phyloP scores from a whole-genome alignment of 2,797 vertebrate genomes.

The Chaunax sp. region DNA sequence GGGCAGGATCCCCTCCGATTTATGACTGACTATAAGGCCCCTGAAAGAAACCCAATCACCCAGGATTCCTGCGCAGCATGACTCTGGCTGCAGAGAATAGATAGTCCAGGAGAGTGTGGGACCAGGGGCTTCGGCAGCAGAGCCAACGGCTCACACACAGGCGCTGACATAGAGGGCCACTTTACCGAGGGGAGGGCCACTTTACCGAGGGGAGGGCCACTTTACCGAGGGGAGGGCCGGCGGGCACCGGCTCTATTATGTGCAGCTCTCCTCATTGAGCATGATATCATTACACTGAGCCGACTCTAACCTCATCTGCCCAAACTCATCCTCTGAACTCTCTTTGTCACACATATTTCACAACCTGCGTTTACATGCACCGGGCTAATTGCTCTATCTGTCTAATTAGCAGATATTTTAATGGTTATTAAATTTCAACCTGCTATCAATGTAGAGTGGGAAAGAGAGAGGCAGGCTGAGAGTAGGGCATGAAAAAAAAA shows the following conservation, averaged over 20 bases:
- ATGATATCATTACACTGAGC: conserved; percentile 80
- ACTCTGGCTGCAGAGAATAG: conserved; percentile 83
- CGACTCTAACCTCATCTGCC: conserved; percentile 59
- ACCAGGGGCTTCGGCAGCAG: conserved; percentile 59
- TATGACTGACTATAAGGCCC: conserved; percentile 85
- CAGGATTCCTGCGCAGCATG: conserved; percentile 89
- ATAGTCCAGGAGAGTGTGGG: conserved; percentile 80
- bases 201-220: conserved; percentile 77
- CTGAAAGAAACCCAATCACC: conserved; percentile 90
- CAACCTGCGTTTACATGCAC: conserved; percentile 76
- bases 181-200: conserved; percentile 76
- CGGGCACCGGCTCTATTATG: conserved; percentile 77
- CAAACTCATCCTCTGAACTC: conserved; percentile 74
- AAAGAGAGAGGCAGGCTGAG: conserved; percentile 72
- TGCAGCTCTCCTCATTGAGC: conserved; percentile 69
- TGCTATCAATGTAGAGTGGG: conserved; percentile 74
- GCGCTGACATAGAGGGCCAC: conserved; percentile 77
- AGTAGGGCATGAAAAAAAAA: conserved; percentile 80
- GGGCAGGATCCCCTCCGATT: conserved; percentile 83
- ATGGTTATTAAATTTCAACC: conserved; percentile 82
- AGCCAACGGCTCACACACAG: conserved; percentile 72
- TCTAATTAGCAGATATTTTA: conserved; percentile 82
- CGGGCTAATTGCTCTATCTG: conserved; percentile 80
- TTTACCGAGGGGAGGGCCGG: conserved; percentile 73
- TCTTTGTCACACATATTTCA: conserved; percentile 73